Conservation (phyloP, 2,888 invertebrate genomes). For the Synergus itoensis region DNA sequence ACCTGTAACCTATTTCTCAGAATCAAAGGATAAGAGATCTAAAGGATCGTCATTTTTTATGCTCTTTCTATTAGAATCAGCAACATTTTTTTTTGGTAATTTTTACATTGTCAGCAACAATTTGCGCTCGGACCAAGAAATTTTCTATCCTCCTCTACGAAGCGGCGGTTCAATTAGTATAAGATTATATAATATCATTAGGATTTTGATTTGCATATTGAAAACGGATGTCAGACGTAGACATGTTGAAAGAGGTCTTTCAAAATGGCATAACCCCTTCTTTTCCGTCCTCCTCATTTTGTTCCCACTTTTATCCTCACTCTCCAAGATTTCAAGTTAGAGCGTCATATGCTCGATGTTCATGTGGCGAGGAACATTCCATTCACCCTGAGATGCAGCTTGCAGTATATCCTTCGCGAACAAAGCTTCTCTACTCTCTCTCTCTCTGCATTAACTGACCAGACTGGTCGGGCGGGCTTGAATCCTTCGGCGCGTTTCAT, state of each 20-base stretch:
- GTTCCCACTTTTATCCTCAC: conserved; percentile 17
- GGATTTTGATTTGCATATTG: background rate
- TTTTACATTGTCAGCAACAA: too few relatives aligned
- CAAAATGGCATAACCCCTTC: background rate
- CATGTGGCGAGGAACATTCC: conserved; percentile 35
- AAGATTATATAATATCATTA: too few relatives aligned
- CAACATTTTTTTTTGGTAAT: too few relatives aligned
- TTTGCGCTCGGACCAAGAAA: too few relatives aligned
- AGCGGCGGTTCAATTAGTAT: too few relatives aligned
- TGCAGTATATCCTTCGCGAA: conserved; percentile 35
- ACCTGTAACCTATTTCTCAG: too few relatives aligned
- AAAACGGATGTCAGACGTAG: conserved; percentile 10
- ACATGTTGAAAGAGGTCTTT: conserved; percentile 14
- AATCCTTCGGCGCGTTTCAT: conserved; percentile 47
- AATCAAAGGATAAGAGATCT: too few relatives aligned
- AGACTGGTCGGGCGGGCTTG: conserved; percentile 50
- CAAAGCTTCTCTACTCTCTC: conserved; percentile 41
- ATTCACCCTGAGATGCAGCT: conserved; percentile 33
- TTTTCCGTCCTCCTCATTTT: conserved; percentile 42
- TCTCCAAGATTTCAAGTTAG: background rate
- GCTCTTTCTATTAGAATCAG: too few relatives aligned
- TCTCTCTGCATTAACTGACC: conserved; percentile 37
- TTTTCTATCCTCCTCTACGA: too few relatives aligned
- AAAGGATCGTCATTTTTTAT: too few relatives aligned
- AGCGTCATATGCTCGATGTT: background rate